Evolutionary conservation across 2,888 invertebrate genomes (phyloP).

Genomic region (Cancer borealis): DNA sequence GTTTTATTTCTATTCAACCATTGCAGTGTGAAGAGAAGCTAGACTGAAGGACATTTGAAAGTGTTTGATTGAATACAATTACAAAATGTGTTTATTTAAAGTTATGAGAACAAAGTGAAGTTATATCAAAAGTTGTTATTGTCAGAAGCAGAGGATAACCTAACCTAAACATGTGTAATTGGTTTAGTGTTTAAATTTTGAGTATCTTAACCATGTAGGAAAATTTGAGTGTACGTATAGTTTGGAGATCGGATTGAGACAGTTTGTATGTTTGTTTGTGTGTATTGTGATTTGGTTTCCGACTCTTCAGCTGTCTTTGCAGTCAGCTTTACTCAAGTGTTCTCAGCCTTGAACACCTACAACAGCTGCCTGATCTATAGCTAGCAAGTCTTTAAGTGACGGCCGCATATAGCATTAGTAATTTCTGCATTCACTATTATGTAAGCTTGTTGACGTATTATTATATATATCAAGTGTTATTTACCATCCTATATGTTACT

Average conservation of each 20-base stretch:
- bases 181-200: background rate
- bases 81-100: background rate
- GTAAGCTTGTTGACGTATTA: background rate
- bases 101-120: background rate
- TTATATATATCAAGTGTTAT: background rate
- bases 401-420: background rate
- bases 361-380: constrained; percentile 49
- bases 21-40: constrained; percentile 39
- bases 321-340: constrained; percentile 41
- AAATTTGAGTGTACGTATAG: background rate
- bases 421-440: background rate
- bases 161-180: background rate
- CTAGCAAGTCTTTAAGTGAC: constrained; percentile 12
- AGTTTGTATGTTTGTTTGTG: background rate
- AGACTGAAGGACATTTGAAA: constrained; percentile 56
- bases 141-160: background rate
- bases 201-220: background rate
- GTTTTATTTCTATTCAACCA: background rate
- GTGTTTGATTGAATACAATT: background rate
- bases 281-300: background rate
- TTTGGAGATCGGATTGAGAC: background rate
- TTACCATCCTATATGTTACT: background rate
- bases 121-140: background rate
- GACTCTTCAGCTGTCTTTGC: constrained; percentile 49
- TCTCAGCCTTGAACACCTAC: background rate